Conservation (phyloP, 1,140 invertebrate species). For the Anastatus disparis region DNA sequence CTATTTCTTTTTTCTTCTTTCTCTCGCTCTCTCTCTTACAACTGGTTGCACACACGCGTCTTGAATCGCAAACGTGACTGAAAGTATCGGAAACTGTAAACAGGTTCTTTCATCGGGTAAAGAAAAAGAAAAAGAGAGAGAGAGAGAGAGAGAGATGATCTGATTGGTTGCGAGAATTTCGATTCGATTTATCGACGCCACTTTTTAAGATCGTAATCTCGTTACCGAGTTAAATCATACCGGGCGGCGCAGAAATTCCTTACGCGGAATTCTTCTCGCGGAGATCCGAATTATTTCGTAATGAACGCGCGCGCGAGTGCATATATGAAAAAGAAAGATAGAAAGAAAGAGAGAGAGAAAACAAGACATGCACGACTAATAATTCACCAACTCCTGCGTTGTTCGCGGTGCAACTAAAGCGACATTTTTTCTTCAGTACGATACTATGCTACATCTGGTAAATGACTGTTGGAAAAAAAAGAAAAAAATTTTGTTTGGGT, state of each 20-base stretch:
- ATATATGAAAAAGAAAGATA: too few species aligned
- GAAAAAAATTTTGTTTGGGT: neutral
- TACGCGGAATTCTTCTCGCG: conserved; percentile 35
- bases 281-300: conserved; percentile 39
- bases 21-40: neutral
- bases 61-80: conserved; percentile 29
- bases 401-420: neutral
- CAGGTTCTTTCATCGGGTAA: conserved; percentile 39
- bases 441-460: neutral
- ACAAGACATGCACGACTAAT: conserved; percentile 7
- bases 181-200: conserved; percentile 42
- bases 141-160: too few species aligned
- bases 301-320: too few species aligned
- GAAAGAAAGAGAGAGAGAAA: too few species aligned
- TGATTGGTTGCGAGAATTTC: conserved; percentile 37
- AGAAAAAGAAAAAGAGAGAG: too few species aligned
- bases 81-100: conserved; percentile 40
- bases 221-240: conserved; percentile 39
- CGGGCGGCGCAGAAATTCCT: conserved; percentile 39
- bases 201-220: conserved; percentile 41
- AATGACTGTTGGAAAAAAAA: neutral
- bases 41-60: neutral
- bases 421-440: conserved; percentile 15
- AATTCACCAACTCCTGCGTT: conserved; percentile 25
- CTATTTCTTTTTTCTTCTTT: neutral